Conservation (phyloP, 1,140 invertebrate species). For the Leptinotarsa lineolata region DNA sequence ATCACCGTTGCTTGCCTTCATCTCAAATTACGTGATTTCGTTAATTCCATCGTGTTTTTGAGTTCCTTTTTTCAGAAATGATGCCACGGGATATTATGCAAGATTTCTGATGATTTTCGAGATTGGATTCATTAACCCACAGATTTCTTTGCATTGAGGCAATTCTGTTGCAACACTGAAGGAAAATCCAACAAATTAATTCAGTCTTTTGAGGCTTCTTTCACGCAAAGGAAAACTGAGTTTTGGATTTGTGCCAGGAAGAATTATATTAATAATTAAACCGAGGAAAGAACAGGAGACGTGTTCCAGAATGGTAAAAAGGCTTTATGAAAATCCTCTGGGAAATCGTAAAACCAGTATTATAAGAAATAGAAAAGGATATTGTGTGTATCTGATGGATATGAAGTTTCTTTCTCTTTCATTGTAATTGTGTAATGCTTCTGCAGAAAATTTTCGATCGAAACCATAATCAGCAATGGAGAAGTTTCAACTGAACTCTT, state of each 20-base stretch:
- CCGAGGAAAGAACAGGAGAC: background rate
- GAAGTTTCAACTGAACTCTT: too few relatives aligned
- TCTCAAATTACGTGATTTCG: too few relatives aligned
- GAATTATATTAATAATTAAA: background rate
- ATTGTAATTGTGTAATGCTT: too few relatives aligned
- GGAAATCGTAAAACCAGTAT: too few relatives aligned
- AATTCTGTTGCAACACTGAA: background rate
- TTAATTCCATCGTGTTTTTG: too few relatives aligned
- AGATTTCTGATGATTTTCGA: background rate
- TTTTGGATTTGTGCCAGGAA: background rate
- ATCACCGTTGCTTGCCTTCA: too few relatives aligned
- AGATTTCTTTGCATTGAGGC: background rate
- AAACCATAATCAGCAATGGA: too few relatives aligned
- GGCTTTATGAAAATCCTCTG: too few relatives aligned
- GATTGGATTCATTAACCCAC: background rate
- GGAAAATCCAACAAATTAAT: background rate
- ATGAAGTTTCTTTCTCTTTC: too few relatives aligned
- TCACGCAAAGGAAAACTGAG: background rate
- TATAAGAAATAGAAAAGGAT: background rate
- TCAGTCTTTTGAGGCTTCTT: background rate
- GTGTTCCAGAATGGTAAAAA: too few relatives aligned
- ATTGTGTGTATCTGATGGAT: background rate
- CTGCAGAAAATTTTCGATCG: too few relatives aligned
- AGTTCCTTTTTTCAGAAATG: too few relatives aligned
- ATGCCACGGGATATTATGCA: background rate